Conservation (phyloP, 2,888 invertebrate species). For the Limnephilus rhombicus region DNA sequence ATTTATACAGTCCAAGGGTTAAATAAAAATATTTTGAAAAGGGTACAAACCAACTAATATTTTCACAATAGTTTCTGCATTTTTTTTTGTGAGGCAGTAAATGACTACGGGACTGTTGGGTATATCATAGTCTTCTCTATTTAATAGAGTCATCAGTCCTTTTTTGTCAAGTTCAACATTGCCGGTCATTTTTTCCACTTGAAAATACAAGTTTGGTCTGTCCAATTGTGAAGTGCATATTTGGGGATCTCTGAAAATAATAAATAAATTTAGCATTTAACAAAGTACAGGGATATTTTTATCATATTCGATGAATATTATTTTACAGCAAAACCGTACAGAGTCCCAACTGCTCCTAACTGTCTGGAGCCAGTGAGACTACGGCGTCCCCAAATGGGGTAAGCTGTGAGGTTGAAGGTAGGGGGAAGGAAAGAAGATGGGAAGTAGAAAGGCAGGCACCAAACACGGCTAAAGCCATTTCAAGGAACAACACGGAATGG, state of each 20-base stretch:
- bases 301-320: not conserved
- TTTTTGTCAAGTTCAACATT: conserved; percentile 69
- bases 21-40: not conserved
- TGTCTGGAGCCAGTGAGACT: no score
- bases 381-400: no score
- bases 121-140: conserved; percentile 69
- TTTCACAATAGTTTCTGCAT: conserved; percentile 77
- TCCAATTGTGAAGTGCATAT: conserved; percentile 81
- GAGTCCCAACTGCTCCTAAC: no score
- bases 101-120: conserved; percentile 81
- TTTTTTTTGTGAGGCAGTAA: conserved; percentile 82
- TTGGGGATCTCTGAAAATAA: conserved; percentile 74
- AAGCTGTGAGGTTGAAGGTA: no score
- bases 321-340: no score
- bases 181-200: conserved; percentile 70
- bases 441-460: no score
- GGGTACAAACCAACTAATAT: conserved; percentile 69
- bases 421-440: no score
- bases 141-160: conserved; percentile 67
- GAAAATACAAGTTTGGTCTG: conserved; percentile 82
- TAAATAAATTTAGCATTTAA: not conserved
- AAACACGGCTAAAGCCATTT: no score
- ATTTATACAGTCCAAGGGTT: not conserved
- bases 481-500: no score
- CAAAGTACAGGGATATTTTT: not conserved